A percentile compares a stretch with the other conserved stretches of the same genome.
Conservation (phyloP, 2,113 vertebrate species). For the Cettia cetti region DNA sequence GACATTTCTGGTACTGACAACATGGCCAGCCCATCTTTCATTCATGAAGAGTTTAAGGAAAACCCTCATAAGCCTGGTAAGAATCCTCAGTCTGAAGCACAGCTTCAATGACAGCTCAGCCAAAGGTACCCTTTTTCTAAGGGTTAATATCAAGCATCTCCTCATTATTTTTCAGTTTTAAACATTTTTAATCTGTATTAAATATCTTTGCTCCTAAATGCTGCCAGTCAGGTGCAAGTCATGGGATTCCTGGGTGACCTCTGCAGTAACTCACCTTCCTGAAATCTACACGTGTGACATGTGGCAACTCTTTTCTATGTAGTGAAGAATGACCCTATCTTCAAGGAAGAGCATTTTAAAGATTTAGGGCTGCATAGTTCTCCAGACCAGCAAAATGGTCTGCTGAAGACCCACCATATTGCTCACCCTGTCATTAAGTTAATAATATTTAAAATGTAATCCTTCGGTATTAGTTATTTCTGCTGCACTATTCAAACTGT, state of each 20-base stretch:
- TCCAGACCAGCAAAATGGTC: not conserved
- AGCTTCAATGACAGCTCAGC: not conserved
- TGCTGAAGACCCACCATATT: not conserved
- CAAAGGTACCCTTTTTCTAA: not conserved
- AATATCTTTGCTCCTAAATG: not conserved
- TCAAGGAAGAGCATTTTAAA: not conserved
- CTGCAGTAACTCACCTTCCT: not conserved
- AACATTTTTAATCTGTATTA: not conserved
- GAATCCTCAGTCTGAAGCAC: not conserved
- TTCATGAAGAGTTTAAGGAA: not conserved
- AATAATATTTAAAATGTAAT: not conserved
- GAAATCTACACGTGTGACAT: fast-evolving
- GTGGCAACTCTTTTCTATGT: not conserved
- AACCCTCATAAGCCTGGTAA: not conserved
- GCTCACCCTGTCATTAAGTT: not conserved
- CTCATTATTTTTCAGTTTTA: not conserved
- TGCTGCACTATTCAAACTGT: not conserved
- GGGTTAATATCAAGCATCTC: not conserved
- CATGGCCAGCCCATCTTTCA: not conserved
- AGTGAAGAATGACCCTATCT: not conserved
- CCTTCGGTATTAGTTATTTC: not conserved
- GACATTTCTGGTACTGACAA: not conserved
- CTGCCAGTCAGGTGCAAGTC: not conserved
- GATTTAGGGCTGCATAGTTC: not conserved
- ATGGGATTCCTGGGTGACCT: not conserved